phyloP scores from a whole-genome alignment of 2,888 invertebrate genomes.

The Chesias legatella region DNA sequence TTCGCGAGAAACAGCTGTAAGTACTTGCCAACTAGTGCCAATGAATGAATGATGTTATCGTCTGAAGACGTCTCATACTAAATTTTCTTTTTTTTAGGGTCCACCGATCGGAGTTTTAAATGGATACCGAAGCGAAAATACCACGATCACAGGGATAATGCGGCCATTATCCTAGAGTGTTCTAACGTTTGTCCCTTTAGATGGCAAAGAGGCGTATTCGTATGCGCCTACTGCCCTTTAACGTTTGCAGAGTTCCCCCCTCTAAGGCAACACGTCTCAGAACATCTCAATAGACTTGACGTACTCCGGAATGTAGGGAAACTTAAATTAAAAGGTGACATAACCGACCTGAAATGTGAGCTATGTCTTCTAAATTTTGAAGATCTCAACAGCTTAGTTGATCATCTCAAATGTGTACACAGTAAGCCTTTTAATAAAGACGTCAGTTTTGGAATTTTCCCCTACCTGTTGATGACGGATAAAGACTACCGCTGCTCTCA shows the following conservation, averaged over 20 bases:
- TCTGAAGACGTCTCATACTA: conserved; percentile 35
- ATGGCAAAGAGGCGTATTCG: conserved; percentile 60
- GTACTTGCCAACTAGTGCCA: no score
- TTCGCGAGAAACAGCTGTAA: no score
- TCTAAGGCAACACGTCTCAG: conserved; percentile 46
- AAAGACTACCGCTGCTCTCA: conserved; percentile 50
- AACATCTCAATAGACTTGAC: conserved; percentile 52
- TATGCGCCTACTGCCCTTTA: conserved; percentile 57
- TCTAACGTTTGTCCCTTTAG: conserved; percentile 68
- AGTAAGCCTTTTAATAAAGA: conserved; percentile 48
- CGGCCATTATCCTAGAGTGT: conserved; percentile 60
- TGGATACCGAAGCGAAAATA: conserved; percentile 63
- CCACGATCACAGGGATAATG: conserved; percentile 67
- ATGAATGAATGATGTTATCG: conserved; percentile 2
- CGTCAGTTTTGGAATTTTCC: conserved; percentile 53
- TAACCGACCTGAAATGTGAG: conserved; percentile 54
- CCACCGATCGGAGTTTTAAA: conserved; percentile 46
- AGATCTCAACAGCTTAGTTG: conserved; percentile 46
- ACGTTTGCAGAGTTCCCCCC: conserved; percentile 55
- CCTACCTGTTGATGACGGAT: conserved; percentile 44
- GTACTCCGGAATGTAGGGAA: conserved; percentile 8
- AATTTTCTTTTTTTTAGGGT: conserved; percentile 68
- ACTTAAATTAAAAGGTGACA: conserved; percentile 52
- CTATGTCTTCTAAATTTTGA: conserved; percentile 44
- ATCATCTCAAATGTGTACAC: conserved; percentile 53